Percentiles rank a stretch among this genome's conserved stretches.
These are phyloP conservation scores for Matsumyia berberina DNA, from an alignment of 2,888 invertebrate species.

Conservation along the genomic window DNA sequence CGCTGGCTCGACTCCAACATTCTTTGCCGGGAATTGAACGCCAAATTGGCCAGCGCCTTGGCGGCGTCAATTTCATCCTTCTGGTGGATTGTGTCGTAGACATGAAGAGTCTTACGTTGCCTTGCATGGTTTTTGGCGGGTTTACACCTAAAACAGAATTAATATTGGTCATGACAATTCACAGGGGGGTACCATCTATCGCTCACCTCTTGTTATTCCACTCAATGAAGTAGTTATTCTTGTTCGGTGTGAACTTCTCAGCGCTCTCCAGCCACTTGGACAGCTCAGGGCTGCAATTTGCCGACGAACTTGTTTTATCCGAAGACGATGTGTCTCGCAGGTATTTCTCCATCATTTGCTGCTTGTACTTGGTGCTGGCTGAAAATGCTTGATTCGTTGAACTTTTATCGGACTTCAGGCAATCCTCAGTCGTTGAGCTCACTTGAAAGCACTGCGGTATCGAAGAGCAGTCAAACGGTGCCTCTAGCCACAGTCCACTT, in stretches of 20 bases:
- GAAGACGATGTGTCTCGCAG: constrained; percentile 83
- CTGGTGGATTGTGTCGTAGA: constrained; percentile 85
- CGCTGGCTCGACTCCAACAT: constrained; percentile 79
- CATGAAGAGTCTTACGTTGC: constrained; percentile 72
- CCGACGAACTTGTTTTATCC: constrained; percentile 54
- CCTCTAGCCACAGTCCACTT: constrained; percentile 58
- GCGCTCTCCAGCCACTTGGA: constrained; percentile 92
- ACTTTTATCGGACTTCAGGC: constrained; percentile 82
- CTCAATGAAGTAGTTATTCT: constrained; percentile 89
- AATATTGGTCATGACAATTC: background rate
- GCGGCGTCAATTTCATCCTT: constrained; percentile 91
- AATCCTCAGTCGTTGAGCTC: constrained; percentile 81
- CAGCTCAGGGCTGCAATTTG: constrained; percentile 86
- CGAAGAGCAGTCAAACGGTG: constrained; percentile 37
- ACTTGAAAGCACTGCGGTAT: constrained; percentile 82
- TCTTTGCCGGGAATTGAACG: constrained; percentile 84
- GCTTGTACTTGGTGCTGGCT: constrained; percentile 85
- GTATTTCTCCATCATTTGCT: constrained; percentile 87
- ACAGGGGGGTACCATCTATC: constrained; percentile 40
- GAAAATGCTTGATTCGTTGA: constrained; percentile 72
- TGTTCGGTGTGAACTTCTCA: constrained; percentile 89
- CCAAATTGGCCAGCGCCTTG: constrained; percentile 89
- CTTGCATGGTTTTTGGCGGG: constrained; percentile 73
- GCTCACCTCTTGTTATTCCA: constrained; percentile 85
- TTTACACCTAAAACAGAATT: constrained; percentile 79